Evolutionary conservation across 2,888 invertebrate species (phyloP), one percentile per base, ranked within the genome.

Genomic region (Nasonia oneida): DNA sequence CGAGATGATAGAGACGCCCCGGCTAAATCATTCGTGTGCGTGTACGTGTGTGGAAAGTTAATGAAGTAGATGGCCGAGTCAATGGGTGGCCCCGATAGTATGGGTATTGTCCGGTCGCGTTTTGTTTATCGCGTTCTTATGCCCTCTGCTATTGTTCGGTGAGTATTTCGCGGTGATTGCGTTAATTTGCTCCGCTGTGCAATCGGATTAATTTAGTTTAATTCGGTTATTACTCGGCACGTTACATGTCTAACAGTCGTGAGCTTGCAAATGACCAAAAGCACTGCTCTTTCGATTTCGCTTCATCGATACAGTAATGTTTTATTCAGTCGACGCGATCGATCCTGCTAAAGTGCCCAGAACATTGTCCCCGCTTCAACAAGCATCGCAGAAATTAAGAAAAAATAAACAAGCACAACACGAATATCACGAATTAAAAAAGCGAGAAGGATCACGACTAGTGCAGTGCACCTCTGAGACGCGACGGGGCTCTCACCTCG

Each of bases 11-110:
- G 42, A 42, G 73, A 42, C 73, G 42, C 73, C 10, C 23, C 42
- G 39, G 71, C 39, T 70, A 70, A 70, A 37, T 33, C 37, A 37
- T 18, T 3, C 33, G 70, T 70, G 37, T 61, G 0, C 6, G 23
- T 23, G 23, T 23, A 23, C 23, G 14, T 67, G 67, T 15, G 67
- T 67, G 50, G 50, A 33, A 50, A 61, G 67, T 70, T 37, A 50
- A 70, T 50, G 79, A 67, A 79, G 79, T 70, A 29, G 50, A 50
- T n/a, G 75, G 71, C 6, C 39, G 42, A 8, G 53, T 57, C 57
- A 18, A 39, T 39, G 42, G 50, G 61, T 6, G 14, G 33, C 67
- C 33, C 8, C 37, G 67, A 78, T 23, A 33, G 37, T 39, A 61
- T 77, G 10, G 10, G 12, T 61, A 39, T 39, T 57, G 39, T 14